These are phyloP conservation scores for Parauchenoglanis ngamensis DNA, from an alignment of 2,797 vertebrate species.

Conservation along the genomic window DNA sequence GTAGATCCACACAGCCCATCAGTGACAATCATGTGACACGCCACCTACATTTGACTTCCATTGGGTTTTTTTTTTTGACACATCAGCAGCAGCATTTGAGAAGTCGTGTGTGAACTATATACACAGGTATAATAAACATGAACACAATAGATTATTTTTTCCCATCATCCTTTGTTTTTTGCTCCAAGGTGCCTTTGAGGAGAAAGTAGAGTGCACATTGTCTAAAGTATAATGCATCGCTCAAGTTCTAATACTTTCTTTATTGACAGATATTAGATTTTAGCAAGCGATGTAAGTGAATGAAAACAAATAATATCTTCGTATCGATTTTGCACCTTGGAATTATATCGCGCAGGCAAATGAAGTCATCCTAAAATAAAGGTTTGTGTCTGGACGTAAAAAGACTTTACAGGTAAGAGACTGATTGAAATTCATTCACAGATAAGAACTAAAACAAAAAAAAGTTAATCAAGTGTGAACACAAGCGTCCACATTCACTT, in stretches of 20 bases:
- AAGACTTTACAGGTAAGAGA: background rate
- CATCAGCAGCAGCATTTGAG: background rate
- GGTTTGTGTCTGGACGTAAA: background rate
- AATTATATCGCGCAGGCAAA: background rate
- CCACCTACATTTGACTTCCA: background rate
- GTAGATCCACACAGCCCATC: background rate
- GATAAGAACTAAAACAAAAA: conserved; percentile 14
- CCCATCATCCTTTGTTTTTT: background rate
- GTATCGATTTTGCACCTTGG: background rate
- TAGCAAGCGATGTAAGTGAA: too few species aligned
- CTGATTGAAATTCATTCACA: conserved; percentile 27
- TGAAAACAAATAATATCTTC: background rate
- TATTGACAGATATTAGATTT: background rate
- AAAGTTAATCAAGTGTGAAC: background rate
- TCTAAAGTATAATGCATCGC: background rate
- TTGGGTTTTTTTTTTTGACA: background rate
- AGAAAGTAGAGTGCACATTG: background rate
- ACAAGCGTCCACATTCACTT: conserved; percentile 1
- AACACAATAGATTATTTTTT: background rate
- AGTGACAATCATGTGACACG: background rate
- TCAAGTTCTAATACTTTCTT: background rate
- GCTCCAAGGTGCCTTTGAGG: background rate
- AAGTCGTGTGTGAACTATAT: background rate
- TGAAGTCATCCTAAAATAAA: too few species aligned
- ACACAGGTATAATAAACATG: too few species aligned